These are phyloP conservation scores for Agelaius tricolor DNA, from an alignment of 2,113 vertebrate species.

Conservation along the genomic window DNA sequence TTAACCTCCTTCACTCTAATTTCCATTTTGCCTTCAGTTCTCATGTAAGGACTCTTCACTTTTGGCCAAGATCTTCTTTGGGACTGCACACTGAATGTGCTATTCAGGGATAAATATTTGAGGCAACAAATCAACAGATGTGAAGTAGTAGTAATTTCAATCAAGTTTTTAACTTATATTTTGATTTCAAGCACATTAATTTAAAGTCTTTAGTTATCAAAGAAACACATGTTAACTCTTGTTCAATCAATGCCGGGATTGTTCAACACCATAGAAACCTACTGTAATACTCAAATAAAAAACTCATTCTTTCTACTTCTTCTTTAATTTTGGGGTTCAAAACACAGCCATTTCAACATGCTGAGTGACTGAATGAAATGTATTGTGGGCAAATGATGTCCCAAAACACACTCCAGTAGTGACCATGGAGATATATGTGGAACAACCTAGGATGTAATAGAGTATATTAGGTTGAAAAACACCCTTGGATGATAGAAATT, in stretches of 20 bases:
- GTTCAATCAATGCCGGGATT: not conserved
- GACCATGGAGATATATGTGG: not conserved
- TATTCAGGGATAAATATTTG: not conserved
- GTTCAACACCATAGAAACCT: conserved; percentile 6
- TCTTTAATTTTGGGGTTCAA: conserved; percentile 18
- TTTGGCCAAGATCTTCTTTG: not conserved
- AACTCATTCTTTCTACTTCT: not conserved
- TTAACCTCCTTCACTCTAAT: not conserved
- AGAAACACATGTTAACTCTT: not conserved
- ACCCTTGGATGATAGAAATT: not conserved
- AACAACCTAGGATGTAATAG: not conserved
- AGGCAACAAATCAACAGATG: not conserved
- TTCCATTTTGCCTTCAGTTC: not conserved
- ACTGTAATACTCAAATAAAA: not conserved
- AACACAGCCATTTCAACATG: conserved; percentile 24
- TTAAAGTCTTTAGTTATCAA: not conserved
- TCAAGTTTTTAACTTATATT: not conserved
- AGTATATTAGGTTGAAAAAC: not conserved
- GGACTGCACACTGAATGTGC: not conserved
- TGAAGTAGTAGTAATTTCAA: not conserved
- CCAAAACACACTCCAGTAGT: not conserved
- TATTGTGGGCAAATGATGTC: not conserved
- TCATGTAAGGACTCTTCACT: not conserved
- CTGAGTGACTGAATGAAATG: conserved; percentile 28
- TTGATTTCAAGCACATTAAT: not conserved